Evolutionary conservation across 2,797 vertebrate species (phyloP), one percentile per base, ranked within the genome.

Genomic region (Pseudochromis fuscus): DNA sequence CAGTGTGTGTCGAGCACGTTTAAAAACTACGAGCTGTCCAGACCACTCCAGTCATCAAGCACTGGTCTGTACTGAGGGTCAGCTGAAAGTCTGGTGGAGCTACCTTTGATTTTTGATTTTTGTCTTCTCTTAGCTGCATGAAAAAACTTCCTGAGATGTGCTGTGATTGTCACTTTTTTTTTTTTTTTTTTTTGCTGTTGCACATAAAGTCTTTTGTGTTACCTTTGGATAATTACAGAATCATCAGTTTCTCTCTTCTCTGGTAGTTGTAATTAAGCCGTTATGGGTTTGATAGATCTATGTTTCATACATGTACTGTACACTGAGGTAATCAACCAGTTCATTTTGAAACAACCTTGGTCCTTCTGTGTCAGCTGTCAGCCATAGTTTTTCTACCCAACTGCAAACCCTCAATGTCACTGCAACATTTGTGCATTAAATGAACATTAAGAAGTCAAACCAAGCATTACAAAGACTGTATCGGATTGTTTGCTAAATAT

Each of bases 331-430:
- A n/a, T n/a, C n/a, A n/a, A n/a, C 11, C 33, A 35, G 33, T 11
- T 3, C 50, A 66, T 65, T 76, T 79, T 49, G 25, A 76, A 16
- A 68, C 27, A 50, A 33, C 64, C 61, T 59, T 24, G 30, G 33
- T 44, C 59, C 63, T 67, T 66, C 42, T 21, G 42, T 59, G 50
- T 53, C 66, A 66, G 67, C 69, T 75, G 68, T 72, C 71, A 72
- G 72, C 69, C 75, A 81, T 71, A 25, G 50, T 40, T 48, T 75
- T 57, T 56, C 51, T 38, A 56, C 28, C 35, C 1, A 59, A 65
- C 35, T 45, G 45, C 51, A 60, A 50, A 57, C 18, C 15, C 12
- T 57, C 19, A 12, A 46, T 18, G n/a, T n/a, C n/a, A n/a, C 24
- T 19, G 53, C 28, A 59, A 42, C 0, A 71, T 63, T 37, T 21